Conservation (phyloP, 2,888 invertebrate species). For the Sericinus montela region DNA sequence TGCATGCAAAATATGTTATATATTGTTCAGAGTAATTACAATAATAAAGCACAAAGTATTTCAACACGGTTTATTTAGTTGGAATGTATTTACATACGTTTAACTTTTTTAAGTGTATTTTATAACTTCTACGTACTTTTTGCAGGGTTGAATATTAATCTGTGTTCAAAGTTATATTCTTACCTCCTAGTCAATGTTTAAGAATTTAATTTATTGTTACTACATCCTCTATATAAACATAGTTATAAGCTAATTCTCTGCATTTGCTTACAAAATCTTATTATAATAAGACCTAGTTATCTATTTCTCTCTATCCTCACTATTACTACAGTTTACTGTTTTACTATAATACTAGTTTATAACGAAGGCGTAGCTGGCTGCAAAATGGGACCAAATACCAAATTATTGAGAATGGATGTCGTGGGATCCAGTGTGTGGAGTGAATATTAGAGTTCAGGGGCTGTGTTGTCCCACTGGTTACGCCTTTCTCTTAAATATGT, state of each 20-base stretch:
- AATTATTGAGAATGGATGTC: slow-evolving; percentile 37
- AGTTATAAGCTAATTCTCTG: slow-evolving; percentile 14
- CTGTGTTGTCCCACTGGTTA: slow-evolving; percentile 67
- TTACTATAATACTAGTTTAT: slow-evolving; percentile 29
- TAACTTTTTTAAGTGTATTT: slow-evolving; percentile 16
- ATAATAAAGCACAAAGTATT: slow-evolving; percentile 2
- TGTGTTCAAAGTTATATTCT: slow-evolving; percentile 43
- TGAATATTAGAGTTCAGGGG: slow-evolving; percentile 40
- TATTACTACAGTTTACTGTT: slow-evolving; percentile 34
- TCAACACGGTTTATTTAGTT: background rate
- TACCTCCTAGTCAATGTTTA: slow-evolving; percentile 18
- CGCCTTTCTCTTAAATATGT: slow-evolving; percentile 52
- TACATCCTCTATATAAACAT: slow-evolving; percentile 9
- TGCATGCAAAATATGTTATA: background rate
- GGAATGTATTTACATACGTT: slow-evolving; percentile 13
- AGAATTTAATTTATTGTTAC: slow-evolving; percentile 5
- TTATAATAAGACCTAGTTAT: slow-evolving; percentile 38
- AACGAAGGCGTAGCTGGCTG: slow-evolving; percentile 66
- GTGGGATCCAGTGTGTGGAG: slow-evolving; percentile 47
- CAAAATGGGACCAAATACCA: slow-evolving; percentile 60
- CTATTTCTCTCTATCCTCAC: slow-evolving; percentile 34
- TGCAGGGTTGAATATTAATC: slow-evolving; percentile 52
- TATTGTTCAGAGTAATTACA: slow-evolving; percentile 1
- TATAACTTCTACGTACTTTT: slow-evolving; percentile 36
- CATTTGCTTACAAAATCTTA: slow-evolving; percentile 16